Conservation (phyloP, 2,113 vertebrate species). For the Toxotes jaculatrix region DNA sequence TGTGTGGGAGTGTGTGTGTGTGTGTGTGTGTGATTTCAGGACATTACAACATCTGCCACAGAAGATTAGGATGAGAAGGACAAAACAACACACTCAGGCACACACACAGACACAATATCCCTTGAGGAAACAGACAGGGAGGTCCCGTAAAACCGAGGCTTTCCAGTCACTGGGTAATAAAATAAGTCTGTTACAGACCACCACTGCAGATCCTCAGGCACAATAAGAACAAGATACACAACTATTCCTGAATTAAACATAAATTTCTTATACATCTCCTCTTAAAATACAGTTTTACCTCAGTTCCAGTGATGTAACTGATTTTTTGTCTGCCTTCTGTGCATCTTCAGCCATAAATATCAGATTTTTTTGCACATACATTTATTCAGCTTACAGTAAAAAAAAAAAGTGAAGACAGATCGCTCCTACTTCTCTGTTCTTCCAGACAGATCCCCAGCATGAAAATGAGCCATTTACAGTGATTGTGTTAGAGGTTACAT, state of each 20-base stretch:
- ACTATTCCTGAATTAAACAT: neutral
- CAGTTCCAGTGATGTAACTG: neutral
- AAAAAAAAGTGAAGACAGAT: too few species aligned
- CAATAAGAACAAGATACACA: neutral
- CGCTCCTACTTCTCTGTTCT: too few species aligned
- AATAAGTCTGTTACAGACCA: constrained; percentile 29
- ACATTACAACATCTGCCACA: constrained; percentile 23
- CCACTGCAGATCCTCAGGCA: neutral
- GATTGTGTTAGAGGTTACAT: too few species aligned
- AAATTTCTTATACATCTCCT: neutral
- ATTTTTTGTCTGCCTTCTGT: neutral
- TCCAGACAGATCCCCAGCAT: too few species aligned
- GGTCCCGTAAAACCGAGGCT: neutral
- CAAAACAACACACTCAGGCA: neutral
- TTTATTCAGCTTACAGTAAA: too few species aligned
- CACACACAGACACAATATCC: neutral
- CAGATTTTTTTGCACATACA: too few species aligned
- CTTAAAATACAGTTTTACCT: neutral
- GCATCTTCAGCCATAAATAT: too few species aligned
- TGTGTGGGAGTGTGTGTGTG: neutral
- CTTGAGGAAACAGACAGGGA: neutral
- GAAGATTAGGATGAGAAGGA: constrained; percentile 13
- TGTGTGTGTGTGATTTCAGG: neutral
- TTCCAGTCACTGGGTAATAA: constrained; percentile 46
- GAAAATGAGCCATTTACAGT: too few species aligned